These are phyloP conservation scores for Gouania willdenowi DNA, from an alignment of 2,797 vertebrate genomes.

Conservation along the genomic window DNA sequence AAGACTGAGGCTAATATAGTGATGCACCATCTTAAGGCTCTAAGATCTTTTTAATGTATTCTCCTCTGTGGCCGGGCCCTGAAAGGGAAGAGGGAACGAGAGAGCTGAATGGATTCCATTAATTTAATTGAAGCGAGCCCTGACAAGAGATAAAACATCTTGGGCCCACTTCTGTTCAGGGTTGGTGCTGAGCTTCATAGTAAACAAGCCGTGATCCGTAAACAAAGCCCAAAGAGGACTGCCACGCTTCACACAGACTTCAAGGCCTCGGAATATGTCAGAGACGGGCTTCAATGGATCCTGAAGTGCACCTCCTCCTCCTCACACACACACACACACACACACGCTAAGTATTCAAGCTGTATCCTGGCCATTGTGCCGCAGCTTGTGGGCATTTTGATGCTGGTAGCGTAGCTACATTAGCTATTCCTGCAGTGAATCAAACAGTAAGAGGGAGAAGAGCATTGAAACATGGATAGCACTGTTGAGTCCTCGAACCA, in stretches of 20 bases:
- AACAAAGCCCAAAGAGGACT: conserved; percentile 77
- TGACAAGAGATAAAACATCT: conserved; percentile 98
- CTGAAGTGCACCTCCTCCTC: conserved; percentile 69
- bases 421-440: conserved; percentile 57
- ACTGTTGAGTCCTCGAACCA: conserved; percentile 32
- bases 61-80: conserved; percentile 77
- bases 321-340: conserved; percentile 5
- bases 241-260: conserved; percentile 79
- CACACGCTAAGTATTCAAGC: conserved; percentile 60
- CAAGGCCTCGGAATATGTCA: conserved; percentile 87
- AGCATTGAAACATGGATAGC: conserved; percentile 35
- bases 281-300: conserved; percentile 78
- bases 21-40: conserved; percentile 94
- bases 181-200: conserved; percentile 80
- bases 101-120: conserved; percentile 97
- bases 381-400: conserved; percentile 67
- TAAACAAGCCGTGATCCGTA: conserved; percentile 92
- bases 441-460: conserved; percentile 39
- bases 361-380: conserved; percentile 66
- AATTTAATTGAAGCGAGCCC: conserved; percentile 99
- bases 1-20: conserved; percentile 85
- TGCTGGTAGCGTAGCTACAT: conserved; percentile 78
- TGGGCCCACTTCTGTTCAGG: conserved; percentile 88
- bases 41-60: conserved; percentile 99
- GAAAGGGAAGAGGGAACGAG: conserved; percentile 86